Conservation (phyloP, 2,797 vertebrate genomes). For the Sparidentex hasta region DNA sequence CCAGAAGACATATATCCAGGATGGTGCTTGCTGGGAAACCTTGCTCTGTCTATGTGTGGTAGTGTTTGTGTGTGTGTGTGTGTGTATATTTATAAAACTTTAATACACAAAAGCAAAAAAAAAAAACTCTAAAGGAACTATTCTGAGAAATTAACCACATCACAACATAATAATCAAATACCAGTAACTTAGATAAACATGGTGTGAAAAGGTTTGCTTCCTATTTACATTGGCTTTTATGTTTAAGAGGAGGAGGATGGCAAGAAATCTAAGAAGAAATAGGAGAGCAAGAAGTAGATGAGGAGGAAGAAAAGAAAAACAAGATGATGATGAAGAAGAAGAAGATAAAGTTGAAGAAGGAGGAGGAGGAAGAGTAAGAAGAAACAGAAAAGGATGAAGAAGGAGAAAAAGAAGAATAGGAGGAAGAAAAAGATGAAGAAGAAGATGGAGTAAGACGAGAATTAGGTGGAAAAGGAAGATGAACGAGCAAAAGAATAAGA, state of each 20-base stretch:
- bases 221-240: neutral
- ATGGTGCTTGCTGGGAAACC: slow-evolving; percentile 14
- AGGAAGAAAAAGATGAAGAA: neutral
- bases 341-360: neutral
- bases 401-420: neutral
- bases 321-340: neutral
- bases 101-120: neutral
- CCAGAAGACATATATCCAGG: slow-evolving; percentile 37
- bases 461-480: too few relatives aligned
- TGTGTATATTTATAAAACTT: neutral
- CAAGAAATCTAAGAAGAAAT: neutral
- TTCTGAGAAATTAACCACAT: too few relatives aligned
- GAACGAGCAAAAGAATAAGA: too few relatives aligned
- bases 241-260: neutral
- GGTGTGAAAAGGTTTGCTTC: neutral
- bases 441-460: neutral
- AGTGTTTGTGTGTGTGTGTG: slow-evolving; percentile 16
- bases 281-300: neutral
- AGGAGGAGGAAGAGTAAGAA: too few relatives aligned
- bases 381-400: neutral
- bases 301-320: neutral
- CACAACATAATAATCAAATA: neutral
- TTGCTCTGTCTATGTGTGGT: slow-evolving; percentile 14
- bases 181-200: neutral
- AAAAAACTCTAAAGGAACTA: neutral